These are phyloP conservation scores for Prionace glauca DNA, from an alignment of 2,797 vertebrate genomes.

Conservation along the genomic window DNA sequence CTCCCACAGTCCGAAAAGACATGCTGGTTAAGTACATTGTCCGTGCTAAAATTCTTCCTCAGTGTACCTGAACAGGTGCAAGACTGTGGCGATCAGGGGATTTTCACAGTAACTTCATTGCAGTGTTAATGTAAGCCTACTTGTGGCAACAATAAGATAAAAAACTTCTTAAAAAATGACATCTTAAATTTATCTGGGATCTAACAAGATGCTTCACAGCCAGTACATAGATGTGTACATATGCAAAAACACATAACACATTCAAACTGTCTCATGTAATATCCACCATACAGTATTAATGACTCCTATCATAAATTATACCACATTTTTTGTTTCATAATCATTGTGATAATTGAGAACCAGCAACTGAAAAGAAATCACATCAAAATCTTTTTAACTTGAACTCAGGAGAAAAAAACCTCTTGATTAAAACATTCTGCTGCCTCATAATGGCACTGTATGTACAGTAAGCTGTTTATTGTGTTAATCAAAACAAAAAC, in stretches of 20 bases:
- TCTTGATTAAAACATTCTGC: slow-evolving; percentile 11
- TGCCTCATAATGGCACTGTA: neutral
- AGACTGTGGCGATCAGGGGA: too few species aligned
- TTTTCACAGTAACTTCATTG: too few species aligned
- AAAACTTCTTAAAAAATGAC: too few species aligned
- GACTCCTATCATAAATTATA: neutral
- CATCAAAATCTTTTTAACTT: slow-evolving; percentile 33
- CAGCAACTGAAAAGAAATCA: neutral
- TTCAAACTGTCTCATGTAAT: neutral
- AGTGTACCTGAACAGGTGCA: too few species aligned
- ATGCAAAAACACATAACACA: neutral
- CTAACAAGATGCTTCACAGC: too few species aligned
- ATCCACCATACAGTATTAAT: neutral
- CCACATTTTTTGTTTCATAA: neutral
- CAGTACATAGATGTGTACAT: neutral
- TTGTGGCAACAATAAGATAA: too few species aligned
- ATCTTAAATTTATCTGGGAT: too few species aligned
- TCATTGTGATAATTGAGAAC: neutral
- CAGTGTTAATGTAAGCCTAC: too few species aligned
- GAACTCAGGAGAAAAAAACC: neutral
- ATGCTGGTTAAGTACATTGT: too few species aligned
- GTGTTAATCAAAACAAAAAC: slow-evolving; percentile 5
- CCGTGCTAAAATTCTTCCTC: too few species aligned
- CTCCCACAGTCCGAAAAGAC: too few species aligned
- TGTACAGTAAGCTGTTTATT: slow-evolving; percentile 22